A percentile compares a stretch with the other conserved stretches of the same genome.
These are phyloP conservation scores for Thalassoma bifasciatum DNA, from an alignment of 2,113 vertebrate species.

Conservation along the genomic window DNA sequence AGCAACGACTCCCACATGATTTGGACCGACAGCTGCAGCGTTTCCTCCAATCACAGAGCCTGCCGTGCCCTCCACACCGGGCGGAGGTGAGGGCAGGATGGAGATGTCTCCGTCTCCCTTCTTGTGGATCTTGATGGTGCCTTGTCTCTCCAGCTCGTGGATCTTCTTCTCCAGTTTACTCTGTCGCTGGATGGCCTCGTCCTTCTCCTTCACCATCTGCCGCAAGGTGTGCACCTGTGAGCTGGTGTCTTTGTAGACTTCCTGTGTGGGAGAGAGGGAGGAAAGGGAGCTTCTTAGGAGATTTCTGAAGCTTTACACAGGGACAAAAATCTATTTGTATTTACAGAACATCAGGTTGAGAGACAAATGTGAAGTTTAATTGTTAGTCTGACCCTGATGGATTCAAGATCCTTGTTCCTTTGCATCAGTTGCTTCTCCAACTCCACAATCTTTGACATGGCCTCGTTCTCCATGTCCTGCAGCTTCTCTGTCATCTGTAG, in stretches of 20 bases:
- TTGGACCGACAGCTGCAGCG: slow-evolving; percentile 29
- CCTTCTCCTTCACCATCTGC: slow-evolving; percentile 93
- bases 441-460: slow-evolving; percentile 95
- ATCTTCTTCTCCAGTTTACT: slow-evolving; percentile 86
- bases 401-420: slow-evolving; percentile 92
- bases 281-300: not conserved
- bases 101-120: slow-evolving; percentile 83
- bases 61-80: slow-evolving; percentile 21
- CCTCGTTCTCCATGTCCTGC: slow-evolving; percentile 96
- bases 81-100: slow-evolving; percentile 66
- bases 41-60: slow-evolving; percentile 53
- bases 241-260: slow-evolving; percentile 91
- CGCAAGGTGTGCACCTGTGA: slow-evolving; percentile 90
- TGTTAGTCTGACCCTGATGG: slow-evolving; percentile 84
- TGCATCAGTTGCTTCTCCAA: slow-evolving; percentile 95
- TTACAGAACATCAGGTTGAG: not conserved
- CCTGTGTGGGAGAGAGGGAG: slow-evolving; percentile 72
- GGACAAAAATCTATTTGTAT: no score
- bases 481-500: slow-evolving; percentile 92
- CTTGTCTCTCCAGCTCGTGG: slow-evolving; percentile 83
- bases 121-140: slow-evolving; percentile 84
- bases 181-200: slow-evolving; percentile 90
- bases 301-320: no score
- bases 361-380: not conserved
- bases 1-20: slow-evolving; percentile 26